Evolutionary conservation across 2,888 invertebrate species (phyloP).

Genomic region (Enoplolaimus lenunculus): DNA sequence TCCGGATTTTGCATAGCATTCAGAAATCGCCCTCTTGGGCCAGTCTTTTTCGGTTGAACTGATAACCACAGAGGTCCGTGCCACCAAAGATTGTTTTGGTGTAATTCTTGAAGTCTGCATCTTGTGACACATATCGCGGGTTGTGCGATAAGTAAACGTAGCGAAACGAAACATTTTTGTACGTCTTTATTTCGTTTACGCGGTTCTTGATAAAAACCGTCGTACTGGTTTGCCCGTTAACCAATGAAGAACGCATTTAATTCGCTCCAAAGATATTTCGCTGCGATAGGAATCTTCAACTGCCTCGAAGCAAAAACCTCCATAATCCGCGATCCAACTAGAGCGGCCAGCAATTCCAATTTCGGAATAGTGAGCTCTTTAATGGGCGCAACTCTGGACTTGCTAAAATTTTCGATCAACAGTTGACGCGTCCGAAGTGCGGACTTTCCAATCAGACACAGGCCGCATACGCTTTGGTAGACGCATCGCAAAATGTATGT

Average conservation of each 20-base stretch:
- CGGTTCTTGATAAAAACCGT: slow-evolving; percentile 28
- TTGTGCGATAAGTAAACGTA: too few species aligned
- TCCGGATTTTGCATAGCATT: too few species aligned
- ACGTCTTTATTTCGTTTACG: slow-evolving; percentile 27
- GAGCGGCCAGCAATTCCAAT: slow-evolving; percentile 25
- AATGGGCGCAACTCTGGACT: slow-evolving; percentile 28
- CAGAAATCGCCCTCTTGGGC: too few species aligned
- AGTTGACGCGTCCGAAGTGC: not conserved
- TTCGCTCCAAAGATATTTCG: too few species aligned
- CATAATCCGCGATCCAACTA: slow-evolving; percentile 21
- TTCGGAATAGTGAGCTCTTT: slow-evolving; percentile 23
- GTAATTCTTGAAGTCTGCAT: slow-evolving; percentile 18
- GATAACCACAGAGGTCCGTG: slow-evolving; percentile 29
- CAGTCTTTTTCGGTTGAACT: too few species aligned
- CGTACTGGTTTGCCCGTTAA: slow-evolving; percentile 15
- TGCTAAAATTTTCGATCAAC: slow-evolving; percentile 21
- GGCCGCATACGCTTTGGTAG: slow-evolving; percentile 27
- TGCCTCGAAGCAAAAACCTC: slow-evolving; percentile 23
- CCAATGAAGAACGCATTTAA: slow-evolving; percentile 28
- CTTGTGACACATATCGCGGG: too few species aligned
- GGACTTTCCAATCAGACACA: slow-evolving; percentile 24
- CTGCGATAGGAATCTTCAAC: slow-evolving; percentile 24
- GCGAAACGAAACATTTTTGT: slow-evolving; percentile 25
- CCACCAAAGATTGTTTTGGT: slow-evolving; percentile 28
- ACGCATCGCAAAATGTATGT: slow-evolving; percentile 29